Conservation (phyloP, 2,113 vertebrate genomes). For the Oceanodroma tethys region DNA sequence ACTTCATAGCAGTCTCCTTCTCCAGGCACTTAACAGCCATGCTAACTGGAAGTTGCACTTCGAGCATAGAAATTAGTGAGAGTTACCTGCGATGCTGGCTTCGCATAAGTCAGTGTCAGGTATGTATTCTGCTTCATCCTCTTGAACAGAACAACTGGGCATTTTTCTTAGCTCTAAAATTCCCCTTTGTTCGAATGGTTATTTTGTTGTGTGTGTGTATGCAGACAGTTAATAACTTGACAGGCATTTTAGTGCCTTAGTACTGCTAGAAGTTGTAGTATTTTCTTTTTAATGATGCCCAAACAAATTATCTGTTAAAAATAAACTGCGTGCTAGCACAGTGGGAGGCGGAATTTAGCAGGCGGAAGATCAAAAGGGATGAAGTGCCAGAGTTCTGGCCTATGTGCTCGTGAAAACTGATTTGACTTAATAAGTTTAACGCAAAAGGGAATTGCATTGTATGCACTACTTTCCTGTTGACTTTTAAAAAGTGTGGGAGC, state of each 20-base stretch:
- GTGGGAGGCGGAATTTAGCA: conserved; percentile 47
- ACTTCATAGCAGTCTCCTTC: background rate
- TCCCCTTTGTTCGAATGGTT: background rate
- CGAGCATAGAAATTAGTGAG: background rate
- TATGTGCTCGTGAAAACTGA: conserved; percentile 51
- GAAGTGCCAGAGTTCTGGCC: conserved; percentile 39
- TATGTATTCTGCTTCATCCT: background rate
- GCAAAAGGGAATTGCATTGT: conserved; percentile 31
- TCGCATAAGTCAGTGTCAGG: background rate
- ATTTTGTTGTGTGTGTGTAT: background rate
- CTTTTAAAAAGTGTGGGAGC: conserved; percentile 10
- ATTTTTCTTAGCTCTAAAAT: background rate
- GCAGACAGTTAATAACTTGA: background rate
- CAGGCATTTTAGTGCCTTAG: background rate
- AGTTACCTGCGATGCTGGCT: background rate
- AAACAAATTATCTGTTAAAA: conserved; percentile 65
- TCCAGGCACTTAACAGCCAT: background rate
- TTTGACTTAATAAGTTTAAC: conserved; percentile 67
- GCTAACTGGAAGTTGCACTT: background rate
- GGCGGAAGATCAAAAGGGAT: conserved; percentile 53
- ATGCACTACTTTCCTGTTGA: conserved; percentile 8
- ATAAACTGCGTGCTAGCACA: conserved; percentile 45
- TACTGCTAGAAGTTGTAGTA: background rate
- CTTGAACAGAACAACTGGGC: background rate
- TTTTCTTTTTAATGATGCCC: conserved; percentile 59